These are phyloP conservation scores for Uloborus diversus DNA, from an alignment of 1,140 invertebrate species.

Conservation along the genomic window DNA sequence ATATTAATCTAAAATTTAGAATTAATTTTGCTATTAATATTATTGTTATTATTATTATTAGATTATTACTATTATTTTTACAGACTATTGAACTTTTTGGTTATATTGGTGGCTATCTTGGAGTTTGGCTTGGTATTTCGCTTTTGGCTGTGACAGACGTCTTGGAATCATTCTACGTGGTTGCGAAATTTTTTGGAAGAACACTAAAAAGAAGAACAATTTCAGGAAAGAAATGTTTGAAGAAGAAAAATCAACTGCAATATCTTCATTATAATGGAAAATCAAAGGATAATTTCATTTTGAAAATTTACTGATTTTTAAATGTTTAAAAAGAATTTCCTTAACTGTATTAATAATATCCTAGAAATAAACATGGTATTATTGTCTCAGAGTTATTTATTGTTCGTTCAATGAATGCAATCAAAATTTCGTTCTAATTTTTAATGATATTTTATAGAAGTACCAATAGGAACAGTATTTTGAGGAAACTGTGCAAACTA, in stretches of 20 bases:
- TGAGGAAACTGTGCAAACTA: too few species aligned
- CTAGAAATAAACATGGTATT: background rate
- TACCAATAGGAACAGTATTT: too few species aligned
- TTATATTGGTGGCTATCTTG: slow-evolving; percentile 21
- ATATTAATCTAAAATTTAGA: background rate
- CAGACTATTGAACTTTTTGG: slow-evolving; percentile 20
- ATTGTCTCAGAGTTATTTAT: background rate
- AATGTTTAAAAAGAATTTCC: background rate
- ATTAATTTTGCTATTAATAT: background rate
- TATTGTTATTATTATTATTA: too few species aligned
- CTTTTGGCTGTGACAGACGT: slow-evolving; percentile 19
- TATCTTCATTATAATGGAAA: background rate
- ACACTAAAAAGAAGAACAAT: background rate
- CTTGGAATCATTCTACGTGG: slow-evolving; percentile 7
- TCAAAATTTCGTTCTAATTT: background rate
- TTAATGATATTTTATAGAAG: background rate
- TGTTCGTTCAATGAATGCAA: background rate
- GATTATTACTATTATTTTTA: background rate
- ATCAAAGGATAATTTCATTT: slow-evolving; percentile 14
- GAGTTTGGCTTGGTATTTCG: slow-evolving; percentile 30
- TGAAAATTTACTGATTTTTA: slow-evolving; percentile 15
- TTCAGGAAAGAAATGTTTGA: background rate
- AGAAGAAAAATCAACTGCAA: background rate
- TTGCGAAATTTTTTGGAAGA: background rate
- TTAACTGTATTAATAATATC: background rate